phyloP scores from a whole-genome alignment of 2,888 invertebrate genomes.

The Xiphydria camelus region DNA sequence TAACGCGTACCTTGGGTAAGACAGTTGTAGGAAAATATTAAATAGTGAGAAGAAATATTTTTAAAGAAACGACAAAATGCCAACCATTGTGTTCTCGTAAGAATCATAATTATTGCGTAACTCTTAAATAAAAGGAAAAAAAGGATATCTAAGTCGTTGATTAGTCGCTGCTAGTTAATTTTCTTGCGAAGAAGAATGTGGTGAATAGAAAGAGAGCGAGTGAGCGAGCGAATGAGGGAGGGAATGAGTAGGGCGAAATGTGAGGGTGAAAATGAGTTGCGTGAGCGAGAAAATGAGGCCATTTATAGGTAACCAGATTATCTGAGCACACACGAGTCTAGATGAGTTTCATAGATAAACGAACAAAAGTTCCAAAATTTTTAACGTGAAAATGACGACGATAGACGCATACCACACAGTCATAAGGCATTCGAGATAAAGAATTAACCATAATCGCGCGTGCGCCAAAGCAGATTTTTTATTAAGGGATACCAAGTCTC shows the following conservation, averaged over 20 bases:
- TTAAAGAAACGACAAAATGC: slow-evolving; percentile 45
- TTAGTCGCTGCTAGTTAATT: slow-evolving; percentile 45
- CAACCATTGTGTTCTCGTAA: slow-evolving; percentile 52
- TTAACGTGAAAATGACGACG: too few relatives aligned
- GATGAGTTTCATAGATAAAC: slow-evolving; percentile 11
- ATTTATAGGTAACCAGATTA: too few relatives aligned
- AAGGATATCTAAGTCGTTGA: slow-evolving; percentile 46
- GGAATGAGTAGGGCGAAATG: background rate
- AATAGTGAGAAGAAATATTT: slow-evolving; percentile 42
- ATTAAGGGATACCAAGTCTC: slow-evolving; percentile 47
- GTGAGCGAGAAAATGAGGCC: too few relatives aligned
- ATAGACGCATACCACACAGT: too few relatives aligned
- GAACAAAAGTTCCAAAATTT: too few relatives aligned
- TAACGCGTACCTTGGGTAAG: slow-evolving; percentile 42
- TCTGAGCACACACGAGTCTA: too few relatives aligned
- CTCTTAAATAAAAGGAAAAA: slow-evolving; percentile 33
- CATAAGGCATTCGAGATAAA: too few relatives aligned
- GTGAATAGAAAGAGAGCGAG: slow-evolving; percentile 5
- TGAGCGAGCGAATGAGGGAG: slow-evolving; percentile 8
- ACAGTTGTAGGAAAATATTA: slow-evolving; percentile 36
- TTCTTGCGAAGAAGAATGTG: slow-evolving; percentile 29
- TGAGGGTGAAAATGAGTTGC: too few relatives aligned
- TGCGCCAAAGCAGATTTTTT: slow-evolving; percentile 39
- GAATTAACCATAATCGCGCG: slow-evolving; percentile 12
- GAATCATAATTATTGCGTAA: slow-evolving; percentile 51